These are phyloP conservation scores for Hyles vespertilio DNA, from an alignment of 1,140 invertebrate species.

Conservation along the genomic window DNA sequence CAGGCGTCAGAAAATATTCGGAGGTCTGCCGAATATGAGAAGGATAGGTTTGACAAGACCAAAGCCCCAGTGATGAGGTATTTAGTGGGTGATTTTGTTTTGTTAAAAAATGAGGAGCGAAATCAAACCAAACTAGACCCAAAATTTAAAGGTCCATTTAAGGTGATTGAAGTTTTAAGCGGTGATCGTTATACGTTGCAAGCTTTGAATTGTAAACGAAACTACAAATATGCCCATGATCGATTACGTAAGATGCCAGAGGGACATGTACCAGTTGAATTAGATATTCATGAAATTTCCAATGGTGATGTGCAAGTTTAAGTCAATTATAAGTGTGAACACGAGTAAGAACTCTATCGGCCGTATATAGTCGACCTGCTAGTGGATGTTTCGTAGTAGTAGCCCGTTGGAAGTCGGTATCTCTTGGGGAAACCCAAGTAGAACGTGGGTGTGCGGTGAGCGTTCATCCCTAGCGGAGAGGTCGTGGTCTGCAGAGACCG, in stretches of 20 bases:
- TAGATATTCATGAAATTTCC: background rate
- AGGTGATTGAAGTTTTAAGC: no score
- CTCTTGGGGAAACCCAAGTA: constrained; percentile 20
- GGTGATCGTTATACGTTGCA: no score
- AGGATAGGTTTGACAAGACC: no score
- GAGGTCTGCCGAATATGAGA: no score
- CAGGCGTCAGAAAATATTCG: no score
- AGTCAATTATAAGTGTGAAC: background rate
- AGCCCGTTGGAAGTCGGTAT: constrained; percentile 31
- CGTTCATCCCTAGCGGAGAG: background rate
- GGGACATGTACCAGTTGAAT: background rate
- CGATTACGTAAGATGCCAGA: background rate
- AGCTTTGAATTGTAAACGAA: constrained; percentile 14
- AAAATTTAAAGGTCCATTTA: no score
- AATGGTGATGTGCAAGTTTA: constrained; percentile 2
- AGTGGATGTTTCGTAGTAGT: constrained; percentile 26
- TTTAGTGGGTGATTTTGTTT: no score
- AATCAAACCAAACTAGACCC: no score
- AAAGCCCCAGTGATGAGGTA: no score
- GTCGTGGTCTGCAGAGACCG: constrained; percentile 4
- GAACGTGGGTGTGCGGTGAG: constrained; percentile 5
- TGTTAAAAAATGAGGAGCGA: no score
- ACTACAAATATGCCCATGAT: constrained; percentile 4
- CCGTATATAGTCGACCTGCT: constrained; percentile 12
- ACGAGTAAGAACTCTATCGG: constrained; percentile 3